These are phyloP conservation scores for Cololabis saira DNA, from an alignment of 2,113 vertebrate genomes.

Conservation along the genomic window DNA sequence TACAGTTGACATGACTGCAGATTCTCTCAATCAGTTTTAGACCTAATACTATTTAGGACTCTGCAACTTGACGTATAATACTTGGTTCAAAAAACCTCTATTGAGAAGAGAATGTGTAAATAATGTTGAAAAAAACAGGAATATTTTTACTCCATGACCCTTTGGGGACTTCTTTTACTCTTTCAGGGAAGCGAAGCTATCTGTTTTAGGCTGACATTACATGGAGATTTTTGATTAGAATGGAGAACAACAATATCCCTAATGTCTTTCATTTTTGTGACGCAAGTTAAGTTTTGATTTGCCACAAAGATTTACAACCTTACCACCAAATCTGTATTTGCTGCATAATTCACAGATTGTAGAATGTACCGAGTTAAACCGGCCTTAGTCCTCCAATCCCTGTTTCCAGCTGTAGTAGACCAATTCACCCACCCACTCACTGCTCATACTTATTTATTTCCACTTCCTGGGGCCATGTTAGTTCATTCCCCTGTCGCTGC, in stretches of 20 bases:
- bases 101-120: no score
- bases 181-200: no score
- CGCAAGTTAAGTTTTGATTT: background rate
- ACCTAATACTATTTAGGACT: no score
- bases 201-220: no score
- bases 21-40: background rate
- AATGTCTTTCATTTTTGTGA: no score
- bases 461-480: conserved; percentile 69
- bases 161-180: no score
- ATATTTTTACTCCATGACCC: no score
- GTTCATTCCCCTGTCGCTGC: conserved; percentile 67
- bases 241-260: no score
- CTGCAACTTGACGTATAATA: no score
- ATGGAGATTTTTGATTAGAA: no score
- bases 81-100: no score
- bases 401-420: conserved; percentile 59
- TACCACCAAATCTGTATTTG: conserved; percentile 14
- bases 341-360: background rate
- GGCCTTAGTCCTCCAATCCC: conserved; percentile 17
- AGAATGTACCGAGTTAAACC: conserved; percentile 24
- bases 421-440: conserved; percentile 53
- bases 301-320: conserved; percentile 8
- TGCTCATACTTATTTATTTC: conserved; percentile 74
- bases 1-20: background rate
- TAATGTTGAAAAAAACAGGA: no score